Evolutionary conservation across 2,888 invertebrate genomes (phyloP), one percentile per base, ranked within the genome.

Genomic region (Aspidiotus destructor): DNA sequence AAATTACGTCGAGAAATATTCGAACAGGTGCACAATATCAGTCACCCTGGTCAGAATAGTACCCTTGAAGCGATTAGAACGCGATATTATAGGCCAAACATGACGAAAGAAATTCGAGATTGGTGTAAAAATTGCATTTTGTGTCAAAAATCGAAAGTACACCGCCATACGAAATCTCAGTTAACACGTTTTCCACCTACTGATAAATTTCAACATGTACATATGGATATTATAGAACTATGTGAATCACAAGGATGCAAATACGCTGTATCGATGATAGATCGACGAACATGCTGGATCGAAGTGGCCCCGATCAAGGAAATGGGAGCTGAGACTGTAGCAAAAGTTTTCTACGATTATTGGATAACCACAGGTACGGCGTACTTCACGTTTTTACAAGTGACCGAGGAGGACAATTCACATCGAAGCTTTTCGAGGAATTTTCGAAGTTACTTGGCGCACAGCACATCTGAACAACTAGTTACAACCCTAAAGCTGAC

Each of bases 81-180:
- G 40, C 72, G 76, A 0, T 78, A 73, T 55, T 75, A 78, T 0
- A 78, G 78, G 78, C 77, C 77, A 1, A 73, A 73, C 1, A 73
- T 78, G 0, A 73, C 75, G 0, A 71, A 70, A 9, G 76, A 79
- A 60, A 75, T 74, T 62, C 60, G 74, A 0, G 55, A 71, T 0
- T 78, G 77, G 77, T 72, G 75, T 5, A 72, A 72, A 10, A 57
- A 70, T 1, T 77, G 77, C 68, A 57, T 74, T 7, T 58, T 70
- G 0, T 78, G 77, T 53, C 78, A 79, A 64, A 71, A 72, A 7
- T 53, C 72, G 0, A 79, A 79, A 61, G 69, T 77, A 0, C 54
- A 68, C 0, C 70, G 76, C 11, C 78, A 75, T 73, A 74, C 73
- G 10, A 41, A 68, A 16, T 41, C 75, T 52, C 75, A 76, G 2